Base-by-base conservation (phyloP, 1,140 invertebrate genomes). In the Drosophila guanche region DNA sequence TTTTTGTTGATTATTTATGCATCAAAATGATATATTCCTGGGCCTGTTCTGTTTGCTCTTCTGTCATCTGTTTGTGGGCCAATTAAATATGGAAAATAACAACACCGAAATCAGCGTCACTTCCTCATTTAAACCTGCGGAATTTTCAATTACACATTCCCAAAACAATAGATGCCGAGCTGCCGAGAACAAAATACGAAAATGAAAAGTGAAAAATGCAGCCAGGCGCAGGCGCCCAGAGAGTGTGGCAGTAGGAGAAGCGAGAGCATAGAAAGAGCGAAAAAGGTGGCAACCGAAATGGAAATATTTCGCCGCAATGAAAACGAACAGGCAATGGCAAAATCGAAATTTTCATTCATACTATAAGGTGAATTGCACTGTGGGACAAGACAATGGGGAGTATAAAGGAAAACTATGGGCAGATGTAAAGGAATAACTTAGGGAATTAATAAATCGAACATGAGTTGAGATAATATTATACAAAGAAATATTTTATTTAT, bases 301-400 rank as follows among this genome's bases (percentile, higher is more conserved):
- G 78, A 81, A 86, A 67, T 68, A 75, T 74, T 81, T 68, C 79
- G 63, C 65, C 56, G 54, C 58, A 63, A 42, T 61, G 55, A 65
- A 83, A 50, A 88, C 43, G 67, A 79, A 60, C 71, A 66, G 63
- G 76, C 78, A 88, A 88, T 79, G 78, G 67, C 71, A 86, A 83
- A 88, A 89, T 76, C 63, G 75, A 83, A 89, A 88, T 88, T 88
- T 88, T 88, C 83, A 88, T 88, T 88, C 83, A 88, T 88, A 89
- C 75, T 88, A 83, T 84, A 89, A 83, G 78, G 75, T 89, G 70
- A 88, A 88, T 76, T 76, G 84, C 62, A 88, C 83, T 66, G 75
- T 88, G 83, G 57, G 22, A 12, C 20, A 16, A 5, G 12, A 2
- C 23, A 42, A 45, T n/a, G n/a, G n/a, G n/a, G n/a, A n/a, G n/a